These are phyloP conservation scores for Carcharodon carcharias DNA, from an alignment of 2,797 vertebrate genomes.

Conservation along the genomic window DNA sequence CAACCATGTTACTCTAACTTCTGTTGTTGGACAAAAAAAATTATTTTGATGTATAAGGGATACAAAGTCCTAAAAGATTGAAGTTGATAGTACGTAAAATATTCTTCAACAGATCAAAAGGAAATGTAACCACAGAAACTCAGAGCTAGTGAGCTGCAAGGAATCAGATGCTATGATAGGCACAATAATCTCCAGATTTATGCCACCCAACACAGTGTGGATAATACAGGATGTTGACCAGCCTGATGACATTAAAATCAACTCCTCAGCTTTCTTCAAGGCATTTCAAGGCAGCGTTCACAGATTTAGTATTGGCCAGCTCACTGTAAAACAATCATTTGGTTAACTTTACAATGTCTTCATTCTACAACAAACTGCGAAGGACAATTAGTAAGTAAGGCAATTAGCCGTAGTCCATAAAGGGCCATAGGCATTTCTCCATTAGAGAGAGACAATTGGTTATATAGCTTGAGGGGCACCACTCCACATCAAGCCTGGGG, in stretches of 20 bases:
- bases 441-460: too few relatives aligned
- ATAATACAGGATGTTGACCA: neutral
- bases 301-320: neutral
- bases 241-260: neutral
- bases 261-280: neutral
- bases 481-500: too few relatives aligned
- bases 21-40: neutral
- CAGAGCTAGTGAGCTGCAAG: neutral
- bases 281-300: neutral
- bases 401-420: too few relatives aligned
- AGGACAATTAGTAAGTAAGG: neutral
- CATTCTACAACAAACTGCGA: neutral
- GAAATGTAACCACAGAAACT: neutral
- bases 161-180: neutral
- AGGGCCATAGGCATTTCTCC: too few relatives aligned
- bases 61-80: neutral
- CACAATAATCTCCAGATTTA: neutral
- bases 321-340: neutral
- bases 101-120: neutral
- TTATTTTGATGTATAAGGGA: neutral
- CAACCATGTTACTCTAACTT: neutral
- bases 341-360: neutral
- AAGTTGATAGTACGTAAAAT: neutral
- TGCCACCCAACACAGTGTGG: neutral
- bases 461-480: too few relatives aligned